Evolutionary conservation across 92 coral and sea anemone species (phyloP), one percentile per base, ranked within the genome.

Genomic region (Paramuricea clavata): DNA sequence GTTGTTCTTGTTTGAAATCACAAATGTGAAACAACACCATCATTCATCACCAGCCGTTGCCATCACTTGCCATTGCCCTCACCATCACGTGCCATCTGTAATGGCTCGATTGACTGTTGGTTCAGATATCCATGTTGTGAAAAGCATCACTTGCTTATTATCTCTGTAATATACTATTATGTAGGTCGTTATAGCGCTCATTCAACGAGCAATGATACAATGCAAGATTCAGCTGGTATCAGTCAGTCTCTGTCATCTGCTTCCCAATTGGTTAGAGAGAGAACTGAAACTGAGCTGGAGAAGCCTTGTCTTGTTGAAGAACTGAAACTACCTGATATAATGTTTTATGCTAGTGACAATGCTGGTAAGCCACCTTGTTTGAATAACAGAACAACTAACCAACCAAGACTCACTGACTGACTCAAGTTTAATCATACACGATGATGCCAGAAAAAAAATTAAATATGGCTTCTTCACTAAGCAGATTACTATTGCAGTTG

Each of bases 311-410:
- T 87, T 81, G 92, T 96, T 0, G 99, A 94, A 74, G 99, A 96
- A 85, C 93, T 94, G 32, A 94, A 83, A 27, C 78, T 96, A 26
- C 99, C 99, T 50, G 99, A 96, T 76, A 96, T 96, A 52, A 96
- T 94, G 98, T 78, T 96, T 47, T 95, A 96, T 50, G 80, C 70
- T 1, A 54, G 5, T 12, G 30, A 61, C 8, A 79, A 28, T n/a
- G 11, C 42, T 17, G 73, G 73, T 79, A 26, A n/a, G 74, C 16
- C 13, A 35, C 44, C 44, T 39, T 39, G 5, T 39, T 4, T 39
- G 44, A 39, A 39, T 39, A 39, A 39, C 4, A 4, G 12, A 70
- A 57, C 12, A 16, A 25, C n/a, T n/a, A n/a, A n/a, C n/a, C n/a
- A 25, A 57, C 5, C 5, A 19, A 3, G 22, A 57, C 25, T 57